phyloP scores from a whole-genome alignment of 2,888 invertebrate species.

The Nesidiocoris tenuis region DNA sequence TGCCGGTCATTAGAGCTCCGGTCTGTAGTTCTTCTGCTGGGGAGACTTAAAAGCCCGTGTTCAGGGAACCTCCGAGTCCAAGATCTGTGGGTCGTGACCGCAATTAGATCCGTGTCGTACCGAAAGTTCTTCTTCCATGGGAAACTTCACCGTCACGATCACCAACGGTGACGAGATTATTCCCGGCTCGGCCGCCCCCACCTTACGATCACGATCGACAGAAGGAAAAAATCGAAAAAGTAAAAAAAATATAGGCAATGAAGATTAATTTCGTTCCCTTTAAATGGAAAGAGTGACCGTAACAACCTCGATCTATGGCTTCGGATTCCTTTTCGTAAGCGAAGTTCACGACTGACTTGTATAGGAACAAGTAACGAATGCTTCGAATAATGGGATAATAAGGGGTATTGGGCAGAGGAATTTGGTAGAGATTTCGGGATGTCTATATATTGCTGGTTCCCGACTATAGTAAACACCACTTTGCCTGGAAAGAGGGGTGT shows the following conservation, averaged over 20 bases:
- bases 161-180: background rate
- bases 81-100: conserved; percentile 25
- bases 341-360: no score
- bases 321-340: no score
- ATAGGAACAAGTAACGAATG: no score
- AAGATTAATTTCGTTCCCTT: background rate
- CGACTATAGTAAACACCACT: no score
- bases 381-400: no score
- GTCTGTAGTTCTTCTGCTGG: background rate
- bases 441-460: no score
- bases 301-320: no score
- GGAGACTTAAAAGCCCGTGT: no score
- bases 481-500: no score
- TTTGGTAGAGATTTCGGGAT: no score
- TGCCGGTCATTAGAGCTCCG: background rate
- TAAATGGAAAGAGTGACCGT: no score
- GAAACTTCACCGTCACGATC: conserved; percentile 23
- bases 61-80: background rate
- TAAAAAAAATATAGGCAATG: background rate
- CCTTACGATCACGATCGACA: background rate
- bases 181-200: background rate
- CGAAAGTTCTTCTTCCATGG: conserved; percentile 16
- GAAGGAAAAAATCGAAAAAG: background rate
- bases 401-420: no score
- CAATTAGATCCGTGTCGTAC: conserved; percentile 36